These are phyloP conservation scores for Drosophila phalerata DNA, from an alignment of 2,888 invertebrate species.

Conservation along the genomic window DNA sequence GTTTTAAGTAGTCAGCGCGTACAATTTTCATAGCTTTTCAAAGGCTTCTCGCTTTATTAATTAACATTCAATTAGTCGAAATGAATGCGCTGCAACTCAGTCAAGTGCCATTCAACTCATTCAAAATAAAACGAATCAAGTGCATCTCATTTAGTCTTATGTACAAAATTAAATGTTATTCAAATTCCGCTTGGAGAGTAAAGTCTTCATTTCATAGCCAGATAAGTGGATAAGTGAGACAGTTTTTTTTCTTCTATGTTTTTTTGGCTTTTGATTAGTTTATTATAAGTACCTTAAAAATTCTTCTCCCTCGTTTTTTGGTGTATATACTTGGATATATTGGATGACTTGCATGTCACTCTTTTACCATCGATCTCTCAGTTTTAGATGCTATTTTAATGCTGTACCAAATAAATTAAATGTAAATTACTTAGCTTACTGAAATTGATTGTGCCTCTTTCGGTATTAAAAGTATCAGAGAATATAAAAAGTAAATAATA, in stretches of 20 bases:
- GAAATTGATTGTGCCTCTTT: background rate
- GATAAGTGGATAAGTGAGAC: conserved; percentile 4
- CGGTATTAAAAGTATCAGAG: background rate
- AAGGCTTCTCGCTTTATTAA: conserved; percentile 50
- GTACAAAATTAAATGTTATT: conserved; percentile 8
- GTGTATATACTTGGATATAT: too few relatives aligned
- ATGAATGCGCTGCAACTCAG: conserved; percentile 32
- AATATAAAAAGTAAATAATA: conserved; percentile 7
- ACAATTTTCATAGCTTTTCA: conserved; percentile 1
- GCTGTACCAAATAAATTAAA: too few relatives aligned
- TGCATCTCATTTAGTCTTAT: conserved; percentile 21
- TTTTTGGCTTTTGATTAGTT: too few relatives aligned
- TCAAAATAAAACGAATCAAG: conserved; percentile 53
- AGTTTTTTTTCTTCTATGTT: conserved; percentile 5
- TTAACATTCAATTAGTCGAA: conserved; percentile 69
- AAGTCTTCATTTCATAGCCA: conserved; percentile 9
- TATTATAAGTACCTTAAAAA: too few relatives aligned
- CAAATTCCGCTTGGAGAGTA: conserved; percentile 4
- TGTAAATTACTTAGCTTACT: too few relatives aligned
- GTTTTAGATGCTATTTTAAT: too few relatives aligned
- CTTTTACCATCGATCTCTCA: too few relatives aligned
- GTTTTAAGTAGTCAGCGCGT: background rate
- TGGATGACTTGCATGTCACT: too few relatives aligned
- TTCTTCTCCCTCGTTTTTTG: too few relatives aligned
- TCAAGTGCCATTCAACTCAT: conserved; percentile 54